Percentiles rank a stretch among this genome's conserved stretches.
Conservation (phyloP, 2,888 invertebrate genomes). For the Proisotoma minuta region DNA sequence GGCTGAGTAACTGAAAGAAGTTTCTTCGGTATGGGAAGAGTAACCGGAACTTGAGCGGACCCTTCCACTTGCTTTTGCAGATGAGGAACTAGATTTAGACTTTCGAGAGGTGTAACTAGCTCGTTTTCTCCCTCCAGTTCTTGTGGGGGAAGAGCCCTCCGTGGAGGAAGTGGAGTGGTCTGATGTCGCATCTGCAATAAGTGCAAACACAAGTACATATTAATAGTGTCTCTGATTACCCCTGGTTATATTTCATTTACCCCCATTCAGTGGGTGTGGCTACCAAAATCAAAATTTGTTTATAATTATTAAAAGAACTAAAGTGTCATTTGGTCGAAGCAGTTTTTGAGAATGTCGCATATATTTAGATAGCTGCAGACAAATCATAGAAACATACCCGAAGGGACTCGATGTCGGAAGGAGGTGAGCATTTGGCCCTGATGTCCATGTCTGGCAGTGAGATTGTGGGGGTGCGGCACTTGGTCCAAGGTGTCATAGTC, state of each 20-base stretch:
- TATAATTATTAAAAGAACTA: too few species aligned
- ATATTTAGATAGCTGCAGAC: too few species aligned
- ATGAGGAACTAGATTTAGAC: constrained; percentile 54
- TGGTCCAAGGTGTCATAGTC: too few species aligned
- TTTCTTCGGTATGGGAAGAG: constrained; percentile 78
- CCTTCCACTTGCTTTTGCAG: constrained; percentile 62
- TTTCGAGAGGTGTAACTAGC: constrained; percentile 62
- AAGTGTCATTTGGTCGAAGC: too few species aligned
- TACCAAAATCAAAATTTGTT: too few species aligned
- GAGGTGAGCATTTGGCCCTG: constrained; percentile 46
- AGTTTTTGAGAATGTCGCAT: too few species aligned
- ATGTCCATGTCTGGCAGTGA: constrained; percentile 29
- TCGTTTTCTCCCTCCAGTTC: constrained; percentile 54
- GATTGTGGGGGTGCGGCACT: too few species aligned
- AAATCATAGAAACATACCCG: too few species aligned
- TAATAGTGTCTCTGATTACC: not conserved
- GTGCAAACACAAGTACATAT: constrained; percentile 8
- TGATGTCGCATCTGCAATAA: constrained; percentile 49
- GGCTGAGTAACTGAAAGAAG: constrained; percentile 79
- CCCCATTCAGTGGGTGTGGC: too few species aligned
- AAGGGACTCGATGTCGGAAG: constrained; percentile 44
- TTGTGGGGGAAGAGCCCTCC: constrained; percentile 65
- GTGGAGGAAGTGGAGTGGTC: constrained; percentile 76
- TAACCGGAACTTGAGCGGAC: constrained; percentile 75
- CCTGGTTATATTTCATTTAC: not conserved